These are phyloP conservation scores for Drosophila koepferae DNA, from an alignment of 2,888 invertebrate genomes.

Conservation along the genomic window DNA sequence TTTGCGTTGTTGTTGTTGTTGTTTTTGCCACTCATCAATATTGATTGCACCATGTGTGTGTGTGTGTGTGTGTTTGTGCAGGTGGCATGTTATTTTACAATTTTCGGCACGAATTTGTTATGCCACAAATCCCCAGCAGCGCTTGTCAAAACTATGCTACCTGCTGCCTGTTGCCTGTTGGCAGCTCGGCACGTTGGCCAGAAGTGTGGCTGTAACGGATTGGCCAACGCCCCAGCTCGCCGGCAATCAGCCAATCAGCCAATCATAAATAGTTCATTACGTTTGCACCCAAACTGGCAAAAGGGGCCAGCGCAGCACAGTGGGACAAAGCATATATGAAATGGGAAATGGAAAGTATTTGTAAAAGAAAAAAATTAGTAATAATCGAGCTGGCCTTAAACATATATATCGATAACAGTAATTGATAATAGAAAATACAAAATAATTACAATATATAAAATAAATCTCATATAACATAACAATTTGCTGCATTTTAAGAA, in stretches of 20 bases:
- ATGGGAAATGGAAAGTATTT: background rate
- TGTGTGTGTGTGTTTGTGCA: slow-evolving; percentile 9
- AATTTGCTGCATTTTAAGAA: too few species aligned
- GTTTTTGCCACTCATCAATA: slow-evolving; percentile 66
- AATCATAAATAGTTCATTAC: slow-evolving; percentile 77
- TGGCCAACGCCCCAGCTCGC: slow-evolving; percentile 31
- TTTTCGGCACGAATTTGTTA: slow-evolving; percentile 64
- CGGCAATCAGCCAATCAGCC: slow-evolving; percentile 63
- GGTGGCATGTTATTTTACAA: slow-evolving; percentile 58
- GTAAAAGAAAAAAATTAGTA: background rate
- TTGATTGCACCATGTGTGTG: slow-evolving; percentile 51
- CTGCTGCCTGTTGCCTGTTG: slow-evolving; percentile 15
- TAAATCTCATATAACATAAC: too few species aligned
- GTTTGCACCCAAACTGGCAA: slow-evolving; percentile 28
- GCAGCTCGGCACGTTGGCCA: slow-evolving; percentile 22
- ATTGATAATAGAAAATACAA: too few species aligned
- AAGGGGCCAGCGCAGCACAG: slow-evolving; percentile 8
- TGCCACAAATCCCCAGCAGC: slow-evolving; percentile 76
- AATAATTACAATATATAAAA: too few species aligned
- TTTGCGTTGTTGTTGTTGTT: slow-evolving; percentile 25
- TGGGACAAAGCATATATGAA: background rate
- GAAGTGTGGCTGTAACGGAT: slow-evolving; percentile 40
- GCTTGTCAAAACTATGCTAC: slow-evolving; percentile 59
- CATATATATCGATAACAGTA: too few species aligned
- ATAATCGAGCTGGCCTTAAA: too few species aligned